Base-by-base conservation (phyloP, 2,113 vertebrate species). In the Micromys minutus region DNA sequence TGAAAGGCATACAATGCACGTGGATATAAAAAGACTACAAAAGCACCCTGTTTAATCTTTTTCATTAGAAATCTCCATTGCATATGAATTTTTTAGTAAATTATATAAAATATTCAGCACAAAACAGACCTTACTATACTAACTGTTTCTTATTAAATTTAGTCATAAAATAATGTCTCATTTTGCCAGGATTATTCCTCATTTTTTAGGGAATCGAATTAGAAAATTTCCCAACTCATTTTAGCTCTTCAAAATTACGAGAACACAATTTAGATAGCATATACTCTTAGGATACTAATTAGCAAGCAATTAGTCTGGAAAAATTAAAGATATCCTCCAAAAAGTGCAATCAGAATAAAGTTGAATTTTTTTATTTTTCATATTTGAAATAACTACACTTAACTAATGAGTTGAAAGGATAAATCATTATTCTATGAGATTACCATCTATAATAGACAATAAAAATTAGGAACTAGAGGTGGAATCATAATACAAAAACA, bases 241-340 rank as follows among this genome's bases (percentile, higher is more conserved):
- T 69, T 63, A 89, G 22, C n/a, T 91, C 72, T 93, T 89, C 84
- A 93, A 90, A 75, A 77, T 89, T 93, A 75, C 10, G 59, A 97
- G 21, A 15, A 36, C 69, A 77, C 21, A 42, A 83, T 93, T 93
- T 89, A 89, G 3, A 63, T 34, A 19, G 63, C 50, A 74, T 76
- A 86, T 34, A 57, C 22, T 93, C 61, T 86, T 87, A 42, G 29
- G 83, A 91, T 83, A 83, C 67, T 92, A 85, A 88, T 95, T 93
- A 91, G 67, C 91, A 50, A 96, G 84, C 15, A 92, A 84, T 42
- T 96, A 67, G 7, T 74, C n/a, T 93, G 45, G 24, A 96, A 95
- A 95, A 95, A 77, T 83, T 96, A 95, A 96, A 92, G 45, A 74
- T 81, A 11, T 21, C 71, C 88, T 93, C 45, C n/a, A 90, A 24